Evolutionary conservation across 2,888 invertebrate genomes (phyloP), one percentile per base, ranked within the genome.

Genomic region (Eucera pruinosa): DNA sequence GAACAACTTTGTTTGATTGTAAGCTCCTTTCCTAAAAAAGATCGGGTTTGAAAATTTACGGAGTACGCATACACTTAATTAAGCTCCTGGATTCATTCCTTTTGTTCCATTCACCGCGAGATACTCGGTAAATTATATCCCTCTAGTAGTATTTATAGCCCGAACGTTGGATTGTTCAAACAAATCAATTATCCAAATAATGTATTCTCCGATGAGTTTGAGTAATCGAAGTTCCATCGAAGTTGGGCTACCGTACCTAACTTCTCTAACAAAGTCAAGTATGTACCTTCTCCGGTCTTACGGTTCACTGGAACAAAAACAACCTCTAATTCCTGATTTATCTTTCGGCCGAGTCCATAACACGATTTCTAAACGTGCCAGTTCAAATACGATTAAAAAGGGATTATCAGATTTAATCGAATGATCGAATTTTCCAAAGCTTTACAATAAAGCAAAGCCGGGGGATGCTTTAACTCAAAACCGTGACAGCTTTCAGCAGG

Each of bases 231-330:
- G 6, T n/a, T 54, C 0, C 6, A 7, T n/a, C 11, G 13, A 54
- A 60, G 60, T 60, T 60, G 13, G 7, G 13, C 30, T 60, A 33
- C 60, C 9, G 30, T 2, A 18, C 30, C 52, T 4, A 33, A 45
- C 43, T 60, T 60, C 20, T 2, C 27, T 60, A 60, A 60, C 60
- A n/a, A 45, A 60, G 45, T 60, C 60, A 58, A 43, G 43, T 45
- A 30, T 45, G 45, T 45, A 60, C 45, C 25, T 30, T 45, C 15
- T 2, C 30, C 45, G 20, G 30, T 20, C 27, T 45, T 60, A 18
- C 43, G 43, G 11, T 25, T 57, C 57, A 23, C 9, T 25, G 57
- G n/a, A 57, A 57, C 57, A 41, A 57, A 57, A 41, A 57, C 39
- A 57, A 11, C 11, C 23, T 58, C 41, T 15, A 20, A 30, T 54